Evolutionary conservation across 2,113 vertebrate species (phyloP).

Genomic region (Sisor rabdophorus): DNA sequence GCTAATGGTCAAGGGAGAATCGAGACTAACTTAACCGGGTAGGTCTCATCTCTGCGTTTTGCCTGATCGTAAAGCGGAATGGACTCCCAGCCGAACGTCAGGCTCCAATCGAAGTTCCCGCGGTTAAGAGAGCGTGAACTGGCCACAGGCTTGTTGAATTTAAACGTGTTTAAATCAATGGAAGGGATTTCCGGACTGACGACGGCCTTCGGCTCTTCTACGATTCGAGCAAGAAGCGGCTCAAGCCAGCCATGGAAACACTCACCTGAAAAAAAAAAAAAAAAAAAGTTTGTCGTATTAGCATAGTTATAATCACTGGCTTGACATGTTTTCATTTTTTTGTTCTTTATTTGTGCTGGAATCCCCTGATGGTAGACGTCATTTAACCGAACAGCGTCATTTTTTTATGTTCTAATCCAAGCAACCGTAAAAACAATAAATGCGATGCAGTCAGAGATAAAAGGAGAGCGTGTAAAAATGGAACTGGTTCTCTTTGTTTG

Average conservation of each 20-base stretch:
- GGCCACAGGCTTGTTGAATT: constrained; percentile 79
- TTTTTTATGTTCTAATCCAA: neutral
- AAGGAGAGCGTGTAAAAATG: neutral
- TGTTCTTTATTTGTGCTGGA: neutral
- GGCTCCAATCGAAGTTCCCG: constrained; percentile 94
- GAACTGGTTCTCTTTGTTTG: neutral
- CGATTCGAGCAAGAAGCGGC: constrained; percentile 84
- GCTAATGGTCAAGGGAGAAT: neutral
- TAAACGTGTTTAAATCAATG: constrained; percentile 87
- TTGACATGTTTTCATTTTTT: neutral
- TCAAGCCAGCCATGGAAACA: constrained; percentile 96
- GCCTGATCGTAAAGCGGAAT: constrained; percentile 72
- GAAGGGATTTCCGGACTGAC: constrained; percentile 90
- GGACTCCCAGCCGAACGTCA: constrained; percentile 87
- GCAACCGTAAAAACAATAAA: neutral
- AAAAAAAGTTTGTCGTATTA: neutral
- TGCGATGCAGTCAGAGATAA: neutral
- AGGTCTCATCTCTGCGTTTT: constrained; percentile 88
- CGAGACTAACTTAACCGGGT: constrained; percentile 84
- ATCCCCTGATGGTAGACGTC: neutral
- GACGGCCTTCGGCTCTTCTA: constrained; percentile 83
- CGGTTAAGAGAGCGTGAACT: constrained; percentile 77
- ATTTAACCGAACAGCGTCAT: neutral
- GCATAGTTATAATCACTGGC: neutral
- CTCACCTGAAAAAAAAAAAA: constrained; percentile 73